phyloP scores from a whole-genome alignment of 2,113 vertebrate genomes.

The Platichthys stellatus region DNA sequence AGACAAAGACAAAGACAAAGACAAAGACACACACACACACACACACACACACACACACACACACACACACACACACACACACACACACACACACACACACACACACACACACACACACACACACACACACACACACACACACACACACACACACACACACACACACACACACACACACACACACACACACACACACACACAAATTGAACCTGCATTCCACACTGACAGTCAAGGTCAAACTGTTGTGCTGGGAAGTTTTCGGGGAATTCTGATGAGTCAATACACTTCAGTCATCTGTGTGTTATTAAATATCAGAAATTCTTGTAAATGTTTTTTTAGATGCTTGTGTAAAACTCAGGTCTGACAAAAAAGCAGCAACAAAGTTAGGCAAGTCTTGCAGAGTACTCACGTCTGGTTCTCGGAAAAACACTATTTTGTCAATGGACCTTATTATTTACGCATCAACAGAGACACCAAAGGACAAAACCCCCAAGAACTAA shows the following conservation, averaged over 20 bases:
- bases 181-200: conserved; percentile 9
- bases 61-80: conserved; percentile 23
- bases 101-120: conserved; percentile 21
- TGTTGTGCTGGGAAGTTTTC: conserved; percentile 27
- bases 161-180: background rate
- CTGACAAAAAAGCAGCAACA: background rate
- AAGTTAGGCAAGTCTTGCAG: background rate
- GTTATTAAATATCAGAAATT: background rate
- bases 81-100: conserved; percentile 21
- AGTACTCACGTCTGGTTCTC: no score
- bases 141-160: conserved; percentile 20
- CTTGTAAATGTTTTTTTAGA: background rate
- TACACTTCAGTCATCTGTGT: background rate
- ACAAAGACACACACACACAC: no score
- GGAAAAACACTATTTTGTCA: background rate
- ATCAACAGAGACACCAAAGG: background rate
- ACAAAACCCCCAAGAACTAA: background rate
- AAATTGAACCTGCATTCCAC: conserved; percentile 60
- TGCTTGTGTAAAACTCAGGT: background rate
- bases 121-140: conserved; percentile 21
- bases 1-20: conserved; percentile 25
- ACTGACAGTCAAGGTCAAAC: conserved; percentile 62
- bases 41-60: conserved; percentile 21
- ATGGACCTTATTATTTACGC: background rate
- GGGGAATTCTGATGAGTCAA: conserved; percentile 50